Conservation (phyloP, 2,113 vertebrate species). For the Osmerus mordax region DNA sequence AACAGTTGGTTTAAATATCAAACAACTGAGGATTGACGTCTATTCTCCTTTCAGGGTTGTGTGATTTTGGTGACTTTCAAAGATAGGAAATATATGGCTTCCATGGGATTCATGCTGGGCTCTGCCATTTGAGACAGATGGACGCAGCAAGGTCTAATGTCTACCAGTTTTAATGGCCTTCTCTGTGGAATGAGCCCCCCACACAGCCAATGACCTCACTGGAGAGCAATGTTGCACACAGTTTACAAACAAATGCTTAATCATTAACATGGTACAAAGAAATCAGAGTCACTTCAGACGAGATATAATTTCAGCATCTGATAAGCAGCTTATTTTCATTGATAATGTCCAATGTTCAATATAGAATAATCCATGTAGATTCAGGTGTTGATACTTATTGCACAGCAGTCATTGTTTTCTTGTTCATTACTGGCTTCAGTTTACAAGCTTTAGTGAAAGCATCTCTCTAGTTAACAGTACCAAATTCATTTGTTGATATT, state of each 20-base stretch:
- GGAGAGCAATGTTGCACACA: conserved; percentile 13
- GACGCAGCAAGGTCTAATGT: conserved; percentile 2
- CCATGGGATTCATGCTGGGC: background rate
- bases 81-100: background rate
- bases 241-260: conserved; percentile 11
- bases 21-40: too few species aligned
- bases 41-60: too few species aligned
- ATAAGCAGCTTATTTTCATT: conserved; percentile 22
- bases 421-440: too few species aligned
- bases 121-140: conserved; percentile 2
- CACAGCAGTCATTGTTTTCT: too few species aligned
- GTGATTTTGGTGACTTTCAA: too few species aligned
- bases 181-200: background rate
- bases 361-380: too few species aligned
- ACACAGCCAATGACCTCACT: conserved; percentile 21
- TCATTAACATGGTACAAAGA: conserved; percentile 5
- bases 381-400: too few species aligned
- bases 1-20: too few species aligned
- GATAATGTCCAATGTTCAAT: background rate
- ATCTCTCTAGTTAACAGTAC: too few species aligned
- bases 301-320: conserved; percentile 2
- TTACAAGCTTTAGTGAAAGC: too few species aligned
- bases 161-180: conserved; percentile 1
- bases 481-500: too few species aligned
- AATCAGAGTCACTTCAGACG: background rate